Evolutionary conservation across 2,797 vertebrate species (phyloP).

Genomic region (Brachyalestes nurse): DNA sequence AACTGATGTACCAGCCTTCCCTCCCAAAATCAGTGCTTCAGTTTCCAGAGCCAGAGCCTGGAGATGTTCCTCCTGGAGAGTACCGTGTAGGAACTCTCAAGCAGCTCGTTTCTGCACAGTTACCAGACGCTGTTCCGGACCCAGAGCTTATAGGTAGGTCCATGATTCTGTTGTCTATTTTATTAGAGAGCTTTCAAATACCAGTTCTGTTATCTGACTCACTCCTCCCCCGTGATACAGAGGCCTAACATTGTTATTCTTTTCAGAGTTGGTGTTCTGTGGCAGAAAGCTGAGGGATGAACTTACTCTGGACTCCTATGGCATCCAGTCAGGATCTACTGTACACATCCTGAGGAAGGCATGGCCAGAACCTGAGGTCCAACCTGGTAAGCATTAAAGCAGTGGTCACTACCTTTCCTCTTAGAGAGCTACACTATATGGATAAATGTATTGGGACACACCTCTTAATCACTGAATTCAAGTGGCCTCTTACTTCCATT

Average conservation of each 20-base stretch:
- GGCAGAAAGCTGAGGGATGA: slow-evolving; percentile 85
- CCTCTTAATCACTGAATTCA: too few species aligned
- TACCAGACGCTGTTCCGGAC: slow-evolving; percentile 83
- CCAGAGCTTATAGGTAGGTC: slow-evolving; percentile 84
- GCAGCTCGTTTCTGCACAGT: slow-evolving; percentile 81
- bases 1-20: slow-evolving; percentile 82
- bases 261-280: slow-evolving; percentile 84
- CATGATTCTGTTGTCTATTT: not conserved
- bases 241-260: not conserved
- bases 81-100: slow-evolving; percentile 83
- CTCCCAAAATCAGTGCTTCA: slow-evolving; percentile 81
- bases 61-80: slow-evolving; percentile 75
- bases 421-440: too few species aligned
- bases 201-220: not conserved
- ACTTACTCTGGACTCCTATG: slow-evolving; percentile 85
- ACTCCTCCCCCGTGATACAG: not conserved
- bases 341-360: slow-evolving; percentile 84
- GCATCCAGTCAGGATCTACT: slow-evolving; percentile 84
- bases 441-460: too few species aligned
- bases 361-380: slow-evolving; percentile 84
- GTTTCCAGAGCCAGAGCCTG: slow-evolving; percentile 79
- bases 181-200: not conserved
- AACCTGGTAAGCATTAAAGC: slow-evolving; percentile 73
- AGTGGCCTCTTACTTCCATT: too few species aligned
- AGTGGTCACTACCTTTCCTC: not conserved